A percentile compares a stretch with the other conserved stretches of the same genome.
Evolutionary conservation across 1,140 invertebrate genomes (phyloP).

Genomic region (Brachionus plicatilis): DNA sequence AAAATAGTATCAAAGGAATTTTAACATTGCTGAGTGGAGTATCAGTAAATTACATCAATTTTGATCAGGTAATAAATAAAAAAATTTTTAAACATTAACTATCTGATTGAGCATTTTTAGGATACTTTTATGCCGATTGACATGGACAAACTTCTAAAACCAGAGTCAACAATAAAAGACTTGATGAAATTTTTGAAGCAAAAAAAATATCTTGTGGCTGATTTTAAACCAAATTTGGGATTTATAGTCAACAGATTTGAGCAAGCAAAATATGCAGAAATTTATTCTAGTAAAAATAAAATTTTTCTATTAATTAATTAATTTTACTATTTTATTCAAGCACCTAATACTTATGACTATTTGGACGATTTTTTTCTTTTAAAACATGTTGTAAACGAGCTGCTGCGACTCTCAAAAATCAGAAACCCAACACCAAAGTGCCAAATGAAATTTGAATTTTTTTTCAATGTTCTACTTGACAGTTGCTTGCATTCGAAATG

Average conservation of each 20-base stretch:
- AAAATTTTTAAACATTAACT: not conserved
- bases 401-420: not conserved
- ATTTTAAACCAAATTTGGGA: not conserved
- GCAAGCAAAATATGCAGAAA: not conserved
- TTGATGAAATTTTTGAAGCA: constrained; percentile 7
- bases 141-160: not conserved
- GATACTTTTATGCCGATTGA: not conserved
- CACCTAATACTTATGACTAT: constrained; percentile 28
- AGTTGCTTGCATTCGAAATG: not conserved
- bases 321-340: not conserved
- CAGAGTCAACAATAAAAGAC: constrained; percentile 23
- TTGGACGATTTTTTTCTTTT: not conserved
- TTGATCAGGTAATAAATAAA: constrained; percentile 3
- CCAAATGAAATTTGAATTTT: not conserved
- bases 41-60: not conserved
- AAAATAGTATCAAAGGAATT: not conserved
- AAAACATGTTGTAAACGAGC: constrained; percentile 4
- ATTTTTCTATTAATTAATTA: not conserved
- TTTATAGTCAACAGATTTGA: not conserved
- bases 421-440: not conserved
- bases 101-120: not conserved
- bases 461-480: not conserved
- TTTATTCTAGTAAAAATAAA: not conserved
- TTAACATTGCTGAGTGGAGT: not conserved
- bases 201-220: not conserved